A percentile compares a stretch with the other conserved stretches of the same genome.
phyloP scores from a whole-genome alignment of 2,797 vertebrate genomes.

The Falco concolor region DNA sequence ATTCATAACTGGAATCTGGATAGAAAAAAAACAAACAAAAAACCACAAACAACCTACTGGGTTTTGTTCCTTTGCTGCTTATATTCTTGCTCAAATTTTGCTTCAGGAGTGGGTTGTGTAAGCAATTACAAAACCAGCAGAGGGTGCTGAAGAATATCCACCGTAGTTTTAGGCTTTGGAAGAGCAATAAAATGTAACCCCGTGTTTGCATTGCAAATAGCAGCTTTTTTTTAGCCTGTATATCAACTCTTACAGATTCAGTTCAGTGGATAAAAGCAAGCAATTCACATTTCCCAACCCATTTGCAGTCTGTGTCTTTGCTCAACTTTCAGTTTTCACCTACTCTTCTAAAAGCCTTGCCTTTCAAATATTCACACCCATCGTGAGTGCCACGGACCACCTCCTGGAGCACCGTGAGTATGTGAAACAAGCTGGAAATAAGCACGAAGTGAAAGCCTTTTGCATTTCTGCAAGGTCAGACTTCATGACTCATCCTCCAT shows the following conservation, averaged over 20 bases:
- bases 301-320: background rate
- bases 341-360: background rate
- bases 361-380: background rate
- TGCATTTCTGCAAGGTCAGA: background rate
- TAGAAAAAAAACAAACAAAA: background rate
- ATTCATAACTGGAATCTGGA: background rate
- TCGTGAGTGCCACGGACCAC: background rate
- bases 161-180: background rate
- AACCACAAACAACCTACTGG: accelerated
- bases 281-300: background rate
- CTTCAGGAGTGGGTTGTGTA: background rate
- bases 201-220: background rate
- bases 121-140: background rate
- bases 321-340: background rate
- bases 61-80: background rate
- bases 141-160: background rate
- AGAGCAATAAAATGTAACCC: background rate
- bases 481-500: background rate
- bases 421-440: background rate
- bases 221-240: background rate
- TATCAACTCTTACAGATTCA: background rate
- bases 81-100: background rate
- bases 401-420: background rate
- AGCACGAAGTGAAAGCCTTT: background rate
- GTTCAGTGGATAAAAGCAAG: background rate